These are phyloP conservation scores for Drosophila bocki DNA, from an alignment of 1,140 invertebrate species.

Conservation along the genomic window DNA sequence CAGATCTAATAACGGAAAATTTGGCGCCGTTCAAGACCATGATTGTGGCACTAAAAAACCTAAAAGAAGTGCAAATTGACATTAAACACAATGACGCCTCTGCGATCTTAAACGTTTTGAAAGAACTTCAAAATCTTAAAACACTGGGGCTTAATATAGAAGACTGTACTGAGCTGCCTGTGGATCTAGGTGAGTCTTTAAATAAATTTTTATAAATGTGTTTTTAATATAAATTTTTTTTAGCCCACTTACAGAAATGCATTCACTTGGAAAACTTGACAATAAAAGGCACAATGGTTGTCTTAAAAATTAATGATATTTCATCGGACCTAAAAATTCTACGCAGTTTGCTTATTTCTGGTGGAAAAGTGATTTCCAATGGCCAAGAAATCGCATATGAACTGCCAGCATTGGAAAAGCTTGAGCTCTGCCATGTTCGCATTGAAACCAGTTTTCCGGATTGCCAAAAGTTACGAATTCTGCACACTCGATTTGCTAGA, in stretches of 20 bases:
- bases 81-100: neutral
- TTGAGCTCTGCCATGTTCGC: neutral
- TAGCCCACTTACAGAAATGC: neutral
- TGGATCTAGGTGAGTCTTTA: neutral
- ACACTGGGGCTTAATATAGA: neutral
- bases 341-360: neutral
- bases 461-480: neutral
- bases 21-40: neutral
- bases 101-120: neutral
- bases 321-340: neutral
- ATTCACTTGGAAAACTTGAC: neutral
- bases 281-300: neutral
- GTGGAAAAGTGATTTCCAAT: neutral
- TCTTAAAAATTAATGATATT: neutral
- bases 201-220: neutral
- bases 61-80: neutral
- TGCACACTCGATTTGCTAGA: neutral
- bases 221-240: neutral
- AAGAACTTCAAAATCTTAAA: neutral
- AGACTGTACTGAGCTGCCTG: too few species aligned
- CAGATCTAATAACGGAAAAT: neutral
- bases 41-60: neutral
- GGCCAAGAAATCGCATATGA: neutral
- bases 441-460: neutral
- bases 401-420: neutral